Base-by-base conservation (phyloP, 2,797 vertebrate genomes). In the Triplophysa bombifrons region DNA sequence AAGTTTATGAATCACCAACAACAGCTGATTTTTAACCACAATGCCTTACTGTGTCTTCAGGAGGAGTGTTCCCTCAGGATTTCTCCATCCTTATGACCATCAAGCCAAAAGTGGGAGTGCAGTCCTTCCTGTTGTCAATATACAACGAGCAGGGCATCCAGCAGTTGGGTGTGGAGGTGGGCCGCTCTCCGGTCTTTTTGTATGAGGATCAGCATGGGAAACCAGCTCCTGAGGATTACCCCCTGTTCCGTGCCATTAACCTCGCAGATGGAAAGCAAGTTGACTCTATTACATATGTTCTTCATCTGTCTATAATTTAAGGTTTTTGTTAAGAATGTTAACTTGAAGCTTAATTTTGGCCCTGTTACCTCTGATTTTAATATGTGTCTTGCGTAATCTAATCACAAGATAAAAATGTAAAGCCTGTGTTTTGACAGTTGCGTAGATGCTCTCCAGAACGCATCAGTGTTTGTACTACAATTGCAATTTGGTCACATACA, bases 31-130 rank as follows among this genome's bases (percentile, higher is more conserved):
- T 67, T 61, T 25, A 77, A 72, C 61, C 53, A 48, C 58, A 51
- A 70, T 65, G 38, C 6, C 19, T 72, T 72, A 27, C 55, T 76
- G 68, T 82, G 46, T 77, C 25, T 82, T 77, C 84, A 98, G 97
- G 88, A 87, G 96, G 94, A 88, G 88, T 85, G 84, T 98, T 99
- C 89, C 98, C 98, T 46, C 94, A 96, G 91, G 97, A 99, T 86
- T 99, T 99, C 93, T 98, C 98, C 85, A 93, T 99, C 93, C 88
- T 98, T 88, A 96, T 98, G 90, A 99, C 98, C 85, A 92, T 98
- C 86, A 99, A 96, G 89, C 96, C 97, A 76, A 96, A 97, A 87
- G 93, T 94, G 70, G 96, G 95, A 82, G 93, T 93, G 73, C 97
- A 99, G 92, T 95, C 97, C 83, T 98, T 99, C 90, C 93, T 99